These are phyloP conservation scores for Campaea margaritaria DNA, from an alignment of 2,888 invertebrate species.

Conservation along the genomic window DNA sequence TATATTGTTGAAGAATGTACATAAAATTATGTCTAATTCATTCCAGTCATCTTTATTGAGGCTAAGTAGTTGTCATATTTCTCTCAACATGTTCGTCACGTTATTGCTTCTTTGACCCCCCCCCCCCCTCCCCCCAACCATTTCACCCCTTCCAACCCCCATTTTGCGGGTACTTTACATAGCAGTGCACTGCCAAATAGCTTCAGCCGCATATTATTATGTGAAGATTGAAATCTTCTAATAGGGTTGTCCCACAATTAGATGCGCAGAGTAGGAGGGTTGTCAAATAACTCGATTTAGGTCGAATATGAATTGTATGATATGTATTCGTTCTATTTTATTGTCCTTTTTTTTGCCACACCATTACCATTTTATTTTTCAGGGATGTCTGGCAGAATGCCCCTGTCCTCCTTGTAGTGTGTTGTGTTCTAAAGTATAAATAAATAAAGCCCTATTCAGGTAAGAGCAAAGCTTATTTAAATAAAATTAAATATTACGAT, in stretches of 20 bases:
- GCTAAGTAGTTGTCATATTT: constrained; percentile 57
- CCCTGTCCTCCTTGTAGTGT: too few relatives aligned
- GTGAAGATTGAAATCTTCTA: constrained; percentile 54
- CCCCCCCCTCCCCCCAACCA: constrained; percentile 36
- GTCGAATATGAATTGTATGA: too few relatives aligned
- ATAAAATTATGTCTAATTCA: background rate
- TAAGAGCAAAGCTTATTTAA: background rate
- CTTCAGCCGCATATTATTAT: constrained; percentile 53
- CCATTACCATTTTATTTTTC: too few relatives aligned
- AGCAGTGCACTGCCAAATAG: constrained; percentile 63
- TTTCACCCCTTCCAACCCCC: constrained; percentile 37
- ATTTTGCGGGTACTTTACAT: constrained; percentile 43
- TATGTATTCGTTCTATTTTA: too few relatives aligned
- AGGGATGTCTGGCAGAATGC: too few relatives aligned
- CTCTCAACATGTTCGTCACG: constrained; percentile 53
- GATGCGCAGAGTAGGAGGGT: background rate
- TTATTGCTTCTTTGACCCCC: constrained; percentile 20
- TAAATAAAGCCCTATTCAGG: background rate
- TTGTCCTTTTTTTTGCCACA: too few relatives aligned
- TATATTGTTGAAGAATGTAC: too few relatives aligned
- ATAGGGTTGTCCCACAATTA: constrained; percentile 34
- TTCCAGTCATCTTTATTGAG: constrained; percentile 18
- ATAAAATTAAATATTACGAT: too few relatives aligned
- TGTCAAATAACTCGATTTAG: background rate
- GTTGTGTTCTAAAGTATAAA: too few relatives aligned